phyloP scores from a whole-genome alignment of 2,113 vertebrate genomes.

The Ictalurus punctatus region DNA sequence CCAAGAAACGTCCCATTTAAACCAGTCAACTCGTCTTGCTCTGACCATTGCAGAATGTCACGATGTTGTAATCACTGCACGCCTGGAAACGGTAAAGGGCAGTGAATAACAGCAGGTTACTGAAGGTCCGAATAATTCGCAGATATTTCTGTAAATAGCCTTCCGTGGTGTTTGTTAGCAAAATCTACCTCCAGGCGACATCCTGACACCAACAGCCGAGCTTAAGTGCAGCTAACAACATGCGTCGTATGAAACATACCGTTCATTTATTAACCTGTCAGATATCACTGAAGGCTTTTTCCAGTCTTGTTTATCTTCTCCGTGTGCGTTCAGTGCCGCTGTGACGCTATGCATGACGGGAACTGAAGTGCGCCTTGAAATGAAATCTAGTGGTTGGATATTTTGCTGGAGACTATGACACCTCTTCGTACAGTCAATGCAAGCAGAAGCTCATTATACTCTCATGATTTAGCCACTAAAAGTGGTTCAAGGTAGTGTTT shows the following conservation, averaged over 20 bases:
- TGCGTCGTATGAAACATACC: not conserved
- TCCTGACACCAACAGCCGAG: not conserved
- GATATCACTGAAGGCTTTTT: slow-evolving; percentile 41
- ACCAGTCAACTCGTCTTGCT: not conserved
- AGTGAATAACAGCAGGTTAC: not conserved
- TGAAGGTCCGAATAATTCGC: not conserved
- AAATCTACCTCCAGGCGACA: slow-evolving; percentile 3
- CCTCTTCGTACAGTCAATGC: not conserved
- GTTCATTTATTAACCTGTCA: not conserved
- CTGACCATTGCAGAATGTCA: slow-evolving; percentile 31
- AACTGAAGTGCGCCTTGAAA: slow-evolving; percentile 39
- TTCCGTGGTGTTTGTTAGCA: not conserved
- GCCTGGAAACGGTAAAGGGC: not conserved
- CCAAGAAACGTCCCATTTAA: slow-evolving; percentile 35
- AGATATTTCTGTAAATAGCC: not conserved
- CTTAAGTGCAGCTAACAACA: not conserved
- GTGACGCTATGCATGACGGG: slow-evolving; percentile 41
- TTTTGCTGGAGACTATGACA: not conserved
- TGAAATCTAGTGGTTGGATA: not conserved
- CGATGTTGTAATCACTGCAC: not conserved
- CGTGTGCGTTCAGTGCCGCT: slow-evolving; percentile 28
- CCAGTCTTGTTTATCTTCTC: slow-evolving; percentile 75
- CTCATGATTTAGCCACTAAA: too few relatives aligned
- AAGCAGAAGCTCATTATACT: not conserved
- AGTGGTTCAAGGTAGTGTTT: not conserved